Base-by-base conservation (phyloP, 2,888 invertebrate species). In the Orthosia incerta region DNA sequence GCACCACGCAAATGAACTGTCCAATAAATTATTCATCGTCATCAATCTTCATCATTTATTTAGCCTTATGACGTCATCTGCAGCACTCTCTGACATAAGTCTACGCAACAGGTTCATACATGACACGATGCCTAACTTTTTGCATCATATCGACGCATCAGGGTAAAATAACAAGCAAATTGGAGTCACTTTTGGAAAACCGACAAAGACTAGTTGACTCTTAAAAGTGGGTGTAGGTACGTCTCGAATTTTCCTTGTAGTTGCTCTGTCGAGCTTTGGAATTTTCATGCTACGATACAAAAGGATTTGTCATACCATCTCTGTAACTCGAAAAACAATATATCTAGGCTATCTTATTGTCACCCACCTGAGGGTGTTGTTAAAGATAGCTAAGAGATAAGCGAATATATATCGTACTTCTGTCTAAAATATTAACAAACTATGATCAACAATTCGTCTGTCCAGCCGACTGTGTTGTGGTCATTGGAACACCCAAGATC, bases 61-160 rank as follows among this genome's bases (percentile, higher is more conserved):
- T 48, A 31, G 50, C 9, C 9, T 23, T 15, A 23, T 67, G 46
- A 51, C 56, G 74, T 73, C 73, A 73, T 7, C 15, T 7, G 51
- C n/a, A 53, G 20, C 15, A 23, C 20, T 74, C 39, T 13, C 23
- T 18, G 16, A 45, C n/a, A 53, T 46, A 59, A 64, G 31, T 15
- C 20, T 20, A 20, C 50, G 59, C 23, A n/a, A 13, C 18, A 45
- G 20, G 45, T 71, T 59, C 46, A 16, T 60, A n/a, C 60, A 71
- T 60, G 4, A 16, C 48, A 50, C 16, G 13, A 11, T 71, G 39
- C 15, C 9, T 18, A 46, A 15, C 20, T 2, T 50, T 45, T 39
- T 23, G 3, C 16, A 26, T n/a, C 16, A 31, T 46, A 31, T 0
- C 0, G 13, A 45, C 18, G n/a, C n/a, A 26, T 53, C 5, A 46